Base-by-base conservation (phyloP, 92 coral and sea anemone species). In the Metridium senile region DNA sequence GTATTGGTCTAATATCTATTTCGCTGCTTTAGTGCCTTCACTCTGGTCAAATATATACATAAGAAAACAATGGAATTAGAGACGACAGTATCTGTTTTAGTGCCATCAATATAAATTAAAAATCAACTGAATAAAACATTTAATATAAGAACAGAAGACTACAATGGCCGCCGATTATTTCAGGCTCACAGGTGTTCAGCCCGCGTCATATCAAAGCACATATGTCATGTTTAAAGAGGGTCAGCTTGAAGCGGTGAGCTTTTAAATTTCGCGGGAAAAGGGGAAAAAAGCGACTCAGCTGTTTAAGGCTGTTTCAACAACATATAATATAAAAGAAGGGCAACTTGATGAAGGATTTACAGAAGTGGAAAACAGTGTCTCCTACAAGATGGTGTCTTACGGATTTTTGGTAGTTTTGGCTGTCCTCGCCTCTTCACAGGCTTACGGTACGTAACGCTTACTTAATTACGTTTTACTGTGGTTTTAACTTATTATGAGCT, bases 311-410 rank as follows among this genome's bases (percentile, higher is more conserved):
- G 59, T 3, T 54, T 21, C 59, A 54, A 54, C 25, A 54, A 54
- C 3, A 20, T 21, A 13, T 3, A 54, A 19, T 54, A 54, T 54
- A 54, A 54, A 54, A 13, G 25, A 16, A 20, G 16, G 20, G 4
- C n/a, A 13, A 54, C 25, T n/a, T 54, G 21, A 2, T 13, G 16
- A 13, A 3, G 59, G 59, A 54, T 9, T 20, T 13, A 54, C 59
- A 54, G 20, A 13, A 3, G 4, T 54, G 16, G 59, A 54, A 54
- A 9, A 54, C 59, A 39, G 49, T 13, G 6, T 6, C 17, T 54
- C 59, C 23, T 54, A 3, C 20, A 54, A 54, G 59, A 70, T 70
- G 74, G 74, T 70, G 59, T 43, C 74, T 29, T 46, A 70, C 74
- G 74, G 74, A 53, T 20, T 70, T 0, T 70, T 70, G 39, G 74